Evolutionary conservation across 1,140 invertebrate genomes (phyloP), one percentile per base, ranked within the genome.

Genomic region (Lepidotrigona ventralis): DNA sequence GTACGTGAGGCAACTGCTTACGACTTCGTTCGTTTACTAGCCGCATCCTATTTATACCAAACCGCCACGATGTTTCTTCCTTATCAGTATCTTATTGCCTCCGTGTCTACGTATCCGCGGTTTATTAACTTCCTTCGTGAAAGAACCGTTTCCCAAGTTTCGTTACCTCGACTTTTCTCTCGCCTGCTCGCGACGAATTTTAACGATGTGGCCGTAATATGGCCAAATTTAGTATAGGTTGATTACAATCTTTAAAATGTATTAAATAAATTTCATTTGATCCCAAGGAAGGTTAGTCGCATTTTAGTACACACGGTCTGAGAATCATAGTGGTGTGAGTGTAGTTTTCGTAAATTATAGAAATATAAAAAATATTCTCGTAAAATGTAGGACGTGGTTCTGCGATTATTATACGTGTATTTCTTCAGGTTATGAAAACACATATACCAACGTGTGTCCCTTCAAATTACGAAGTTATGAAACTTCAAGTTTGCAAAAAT

Each of bases 1-100:
- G 89, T 93, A 92, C 92, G 92, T 92, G 92, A 92, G 88, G 77
- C 70, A 91, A 92, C 90, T 92, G 88, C 88, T 90, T 91, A 92
- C 89, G 86, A 73, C 86, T 85, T 89, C 82, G 86, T 92, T 91
- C 87, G 79, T 86, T 72, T 84, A 60, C 80, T 81, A 74, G 74
- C 64, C 83, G 85, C 88, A 90, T 91, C 85, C 84, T 89, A 91
- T 92, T 92, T 88, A 85, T 86, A 80, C 64, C 58, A 46, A 60
- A 80, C 72, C 81, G 72, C 83, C 84, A 78, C 85, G 82, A 91
- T 89, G 83, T 76, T 89, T 89, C 83, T 79, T 86, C 80, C 90
- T 92, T 92, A 92, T 91, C 90, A 90, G 89, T 78, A 73, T 90
- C 86, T 89, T 91, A 91, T 91, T 89, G 91, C 89, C 90, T 83